Conservation (phyloP, 2,888 invertebrate species). For the Taenaris catops region DNA sequence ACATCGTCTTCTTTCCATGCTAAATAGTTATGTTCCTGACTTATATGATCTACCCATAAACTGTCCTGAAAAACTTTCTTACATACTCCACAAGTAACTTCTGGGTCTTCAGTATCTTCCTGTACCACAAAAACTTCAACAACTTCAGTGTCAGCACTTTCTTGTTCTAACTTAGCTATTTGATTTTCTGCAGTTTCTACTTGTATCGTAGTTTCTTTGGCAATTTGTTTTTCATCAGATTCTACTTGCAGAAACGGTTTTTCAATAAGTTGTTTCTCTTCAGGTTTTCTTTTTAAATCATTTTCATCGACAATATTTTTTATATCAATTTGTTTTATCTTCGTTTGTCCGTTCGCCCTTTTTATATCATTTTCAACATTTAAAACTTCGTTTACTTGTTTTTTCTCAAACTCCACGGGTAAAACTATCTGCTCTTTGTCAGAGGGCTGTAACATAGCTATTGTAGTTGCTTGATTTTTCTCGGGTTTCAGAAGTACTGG, state of each 20-base stretch:
- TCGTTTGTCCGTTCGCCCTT: too few species aligned
- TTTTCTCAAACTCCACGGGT: too few species aligned
- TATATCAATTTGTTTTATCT: too few species aligned
- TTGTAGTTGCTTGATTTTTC: too few species aligned
- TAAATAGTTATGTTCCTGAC: conserved; percentile 36
- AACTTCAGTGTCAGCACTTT: not conserved
- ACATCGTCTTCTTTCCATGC: conserved; percentile 35
- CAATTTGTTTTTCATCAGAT: not conserved
- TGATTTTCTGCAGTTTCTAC: not conserved
- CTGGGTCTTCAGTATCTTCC: not conserved
- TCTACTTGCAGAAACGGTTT: not conserved
- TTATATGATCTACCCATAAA: conserved; percentile 38
- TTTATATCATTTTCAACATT: too few species aligned
- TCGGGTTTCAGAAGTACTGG: too few species aligned
- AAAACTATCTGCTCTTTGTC: too few species aligned
- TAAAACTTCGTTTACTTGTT: too few species aligned
- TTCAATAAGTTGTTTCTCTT: too few species aligned
- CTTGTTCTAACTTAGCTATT: not conserved
- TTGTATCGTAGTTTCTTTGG: not conserved
- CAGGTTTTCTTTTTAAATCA: too few species aligned
- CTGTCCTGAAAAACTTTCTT: conserved; percentile 6
- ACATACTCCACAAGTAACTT: conserved; percentile 28
- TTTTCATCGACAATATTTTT: too few species aligned
- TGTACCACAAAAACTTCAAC: not conserved
- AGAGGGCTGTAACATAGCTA: too few species aligned